Evolutionary conservation across 1,140 invertebrate genomes (phyloP).

Genomic region (Ceratosolen fusciceps): DNA sequence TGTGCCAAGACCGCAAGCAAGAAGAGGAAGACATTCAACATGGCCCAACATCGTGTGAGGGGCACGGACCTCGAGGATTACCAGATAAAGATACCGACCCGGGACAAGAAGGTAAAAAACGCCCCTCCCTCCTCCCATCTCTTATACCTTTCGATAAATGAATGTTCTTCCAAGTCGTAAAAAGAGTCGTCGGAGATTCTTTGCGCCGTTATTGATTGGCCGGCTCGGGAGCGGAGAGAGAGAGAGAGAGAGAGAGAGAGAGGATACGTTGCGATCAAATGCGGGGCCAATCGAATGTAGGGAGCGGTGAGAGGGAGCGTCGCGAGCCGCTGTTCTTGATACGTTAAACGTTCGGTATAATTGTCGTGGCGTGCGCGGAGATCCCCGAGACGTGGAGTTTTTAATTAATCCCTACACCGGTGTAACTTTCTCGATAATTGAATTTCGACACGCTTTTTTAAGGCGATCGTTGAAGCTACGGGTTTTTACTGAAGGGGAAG

Average conservation of each 20-base stretch:
- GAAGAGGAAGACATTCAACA: constrained; percentile 90
- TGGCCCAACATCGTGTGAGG: constrained; percentile 84
- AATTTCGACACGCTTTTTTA: background rate
- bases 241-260: too few species aligned
- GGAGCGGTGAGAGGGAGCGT: too few species aligned
- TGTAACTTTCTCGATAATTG: background rate
- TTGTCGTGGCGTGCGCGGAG: background rate
- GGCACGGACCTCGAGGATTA: constrained; percentile 91
- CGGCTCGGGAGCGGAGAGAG: too few species aligned
- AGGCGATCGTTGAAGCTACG: background rate
- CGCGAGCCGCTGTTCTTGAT: too few species aligned
- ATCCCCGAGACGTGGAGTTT: background rate
- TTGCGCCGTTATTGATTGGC: too few species aligned
- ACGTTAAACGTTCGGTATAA: background rate
- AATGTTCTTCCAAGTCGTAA: too few species aligned
- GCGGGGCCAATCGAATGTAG: too few species aligned
- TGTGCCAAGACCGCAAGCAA: constrained; percentile 82
- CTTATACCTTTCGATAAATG: too few species aligned
- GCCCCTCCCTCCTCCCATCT: too few species aligned
- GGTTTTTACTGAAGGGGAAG: too few species aligned
- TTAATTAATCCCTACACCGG: background rate
- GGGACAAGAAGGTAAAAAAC: constrained; percentile 47
- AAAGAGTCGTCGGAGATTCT: too few species aligned
- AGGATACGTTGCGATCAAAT: background rate
- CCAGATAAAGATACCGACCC: constrained; percentile 67